Base-by-base conservation (phyloP, 1,140 invertebrate species). In the Brachionus paranguensis region DNA sequence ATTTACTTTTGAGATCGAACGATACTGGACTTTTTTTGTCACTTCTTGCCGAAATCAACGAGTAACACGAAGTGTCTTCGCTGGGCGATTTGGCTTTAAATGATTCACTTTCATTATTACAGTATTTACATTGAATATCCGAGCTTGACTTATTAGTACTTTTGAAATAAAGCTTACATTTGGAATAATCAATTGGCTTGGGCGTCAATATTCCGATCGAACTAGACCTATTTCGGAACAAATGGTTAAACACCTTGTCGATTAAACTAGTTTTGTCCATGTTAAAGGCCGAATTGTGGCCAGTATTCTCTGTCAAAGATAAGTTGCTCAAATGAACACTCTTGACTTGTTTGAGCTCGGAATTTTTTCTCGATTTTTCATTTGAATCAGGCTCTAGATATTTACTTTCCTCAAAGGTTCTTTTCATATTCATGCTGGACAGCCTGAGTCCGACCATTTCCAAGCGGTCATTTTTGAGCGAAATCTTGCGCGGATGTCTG, bases 101-200 rank as follows among this genome's bases (percentile, higher is more conserved):
- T 17, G 68, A 43, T 41, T 43, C 68, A 24, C 11, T 50, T 3
- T 76, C 27, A 50, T 76, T 76, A 27, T 20, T 27, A 76, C 45
- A 50, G 50, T 76, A 47, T 50, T 76, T 76, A 76, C 72, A 50
- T 27, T 76, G n/a, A 27, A 76, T 12, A 8, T 24, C 11, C 20
- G 33, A 50, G 27, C 20, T 76, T 50, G 11, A 37, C 50, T 76
- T 76, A 14, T 24, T 76, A 6, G 8, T 76, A 76, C 72, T 76
- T 53, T 50, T 47, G 33, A 50, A 76, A 76, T 76, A 76, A 47
- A 76, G 27, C 27, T 76, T 76, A 29, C 72, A 76, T 14, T 76
- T 76, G 11, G 43, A 50, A 50, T 76, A 76, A 76, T 76, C 72
- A 50, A 76, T 76, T 47, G 7, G 17, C 50, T 50, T 76, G 11